Percentiles rank a stretch among this genome's conserved stretches.
Evolutionary conservation across 2,113 vertebrate genomes (phyloP).

Genomic region (Gavia stellata): DNA sequence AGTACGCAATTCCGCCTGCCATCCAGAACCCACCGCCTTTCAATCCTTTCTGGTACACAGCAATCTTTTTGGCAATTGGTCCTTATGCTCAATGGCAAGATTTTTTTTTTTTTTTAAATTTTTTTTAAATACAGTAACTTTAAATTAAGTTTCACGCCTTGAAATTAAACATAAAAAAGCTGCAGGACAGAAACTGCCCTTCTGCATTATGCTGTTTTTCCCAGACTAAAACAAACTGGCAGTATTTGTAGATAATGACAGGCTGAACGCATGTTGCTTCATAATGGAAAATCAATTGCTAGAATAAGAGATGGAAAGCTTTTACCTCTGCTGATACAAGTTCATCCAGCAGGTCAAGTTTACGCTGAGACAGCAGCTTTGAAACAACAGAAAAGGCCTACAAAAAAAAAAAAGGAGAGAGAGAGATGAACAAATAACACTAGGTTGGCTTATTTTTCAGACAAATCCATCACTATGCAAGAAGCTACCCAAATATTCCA

Average conservation of each 20-base stretch:
- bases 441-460: background rate
- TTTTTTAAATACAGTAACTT: background rate
- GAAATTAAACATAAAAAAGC: background rate
- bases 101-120: background rate
- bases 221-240: background rate
- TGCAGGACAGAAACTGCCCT: background rate
- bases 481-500: background rate
- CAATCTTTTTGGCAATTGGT: background rate
- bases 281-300: background rate
- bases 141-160: background rate
- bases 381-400: slow-evolving; percentile 94
- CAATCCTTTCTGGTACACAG: background rate
- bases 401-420: background rate
- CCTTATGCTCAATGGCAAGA: background rate
- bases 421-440: background rate
- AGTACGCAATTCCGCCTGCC: background rate
- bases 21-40: background rate
- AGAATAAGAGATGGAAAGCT: background rate
- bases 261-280: background rate
- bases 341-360: slow-evolving; percentile 86
- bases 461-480: background rate
- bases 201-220: rapidly evolving
- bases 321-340: slow-evolving; percentile 90
- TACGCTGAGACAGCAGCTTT: slow-evolving; percentile 82
- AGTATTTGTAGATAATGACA: background rate